Conservation (phyloP, 2,888 invertebrate species). For the Rhyacophila evoluta region DNA sequence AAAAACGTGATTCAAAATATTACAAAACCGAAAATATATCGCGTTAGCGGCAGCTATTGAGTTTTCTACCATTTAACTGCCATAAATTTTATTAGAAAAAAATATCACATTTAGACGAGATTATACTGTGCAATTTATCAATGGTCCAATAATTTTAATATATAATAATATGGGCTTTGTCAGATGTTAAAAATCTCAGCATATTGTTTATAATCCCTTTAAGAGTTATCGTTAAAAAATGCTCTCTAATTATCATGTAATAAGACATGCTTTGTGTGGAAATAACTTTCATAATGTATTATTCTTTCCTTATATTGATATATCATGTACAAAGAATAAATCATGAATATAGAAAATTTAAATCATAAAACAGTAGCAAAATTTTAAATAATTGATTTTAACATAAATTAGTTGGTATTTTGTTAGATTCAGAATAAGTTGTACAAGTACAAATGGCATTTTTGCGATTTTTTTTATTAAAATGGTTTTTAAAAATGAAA, state of each 20-base stretch:
- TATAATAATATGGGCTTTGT: not conserved
- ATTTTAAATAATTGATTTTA: too few relatives aligned
- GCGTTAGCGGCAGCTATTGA: not conserved
- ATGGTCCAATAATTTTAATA: slow-evolving; percentile 13
- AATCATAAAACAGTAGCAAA: too few relatives aligned
- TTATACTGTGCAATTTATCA: slow-evolving; percentile 18
- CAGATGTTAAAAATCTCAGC: not conserved
- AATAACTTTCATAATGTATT: too few relatives aligned
- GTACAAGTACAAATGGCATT: not conserved
- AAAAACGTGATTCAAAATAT: not conserved
- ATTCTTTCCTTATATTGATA: too few relatives aligned
- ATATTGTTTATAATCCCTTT: not conserved
- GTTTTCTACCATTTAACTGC: not conserved
- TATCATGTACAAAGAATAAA: too few relatives aligned
- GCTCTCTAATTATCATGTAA: not conserved
- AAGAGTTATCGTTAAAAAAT: not conserved
- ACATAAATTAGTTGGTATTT: too few relatives aligned
- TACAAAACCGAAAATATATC: not conserved
- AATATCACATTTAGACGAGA: not conserved
- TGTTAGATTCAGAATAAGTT: not conserved
- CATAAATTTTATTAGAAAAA: not conserved
- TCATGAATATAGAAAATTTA: too few relatives aligned
- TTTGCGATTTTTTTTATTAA: too few relatives aligned
- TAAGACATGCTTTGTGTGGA: too few relatives aligned
- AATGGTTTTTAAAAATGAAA: too few relatives aligned